Evolutionary conservation across 1,140 invertebrate genomes (phyloP), one percentile per base, ranked within the genome.

Genomic region (Popillia japonica): DNA sequence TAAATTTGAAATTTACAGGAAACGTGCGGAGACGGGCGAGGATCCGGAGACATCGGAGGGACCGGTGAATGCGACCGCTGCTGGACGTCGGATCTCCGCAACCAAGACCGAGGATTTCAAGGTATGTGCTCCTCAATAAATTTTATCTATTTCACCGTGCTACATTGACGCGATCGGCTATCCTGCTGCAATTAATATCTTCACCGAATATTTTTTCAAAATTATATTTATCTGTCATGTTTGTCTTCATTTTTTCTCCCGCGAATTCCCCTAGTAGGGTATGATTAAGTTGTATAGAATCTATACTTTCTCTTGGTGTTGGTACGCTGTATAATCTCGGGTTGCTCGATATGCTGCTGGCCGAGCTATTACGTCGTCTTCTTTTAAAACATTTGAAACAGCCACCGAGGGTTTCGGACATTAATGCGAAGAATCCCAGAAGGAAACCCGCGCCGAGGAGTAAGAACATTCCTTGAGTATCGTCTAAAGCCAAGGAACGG

Each of bases 381-480:
- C 74, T 79, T 77, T 84, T 85, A 77, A 90, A 92, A 81, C 89
- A 86, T 80, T 88, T 89, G 0, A 90, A 87, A 80, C 91, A 92
- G 10, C 91, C 91, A n/a, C 92, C 91, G 78, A 92, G 88, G 86
- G 88, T 91, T 86, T 91, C 91, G 0, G 89, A 92, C 3, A 90
- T 78, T 22, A 92, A 84, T 6, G 89, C 89, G 14, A 86, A 83
- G 1, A 84, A 87, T 3, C 90, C 93, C 11, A 92, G 80, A 0
- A 92, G 83, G 84, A 91, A 92, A 0, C 93, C 93, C 48, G 90
- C 88, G 1, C 88, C 92, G 73, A 95, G 86, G 1, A 95, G 87
- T 7, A 94, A 85, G 82, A 94, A 95, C 92, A 94, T 94, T 6
- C 93, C 93, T 87, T 94, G 92, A 2, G 92, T 93, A 79, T 94